Percentiles rank a stretch among this genome's conserved stretches.
phyloP scores from a whole-genome alignment of 2,888 invertebrate genomes.

The Leucoma salicis region DNA sequence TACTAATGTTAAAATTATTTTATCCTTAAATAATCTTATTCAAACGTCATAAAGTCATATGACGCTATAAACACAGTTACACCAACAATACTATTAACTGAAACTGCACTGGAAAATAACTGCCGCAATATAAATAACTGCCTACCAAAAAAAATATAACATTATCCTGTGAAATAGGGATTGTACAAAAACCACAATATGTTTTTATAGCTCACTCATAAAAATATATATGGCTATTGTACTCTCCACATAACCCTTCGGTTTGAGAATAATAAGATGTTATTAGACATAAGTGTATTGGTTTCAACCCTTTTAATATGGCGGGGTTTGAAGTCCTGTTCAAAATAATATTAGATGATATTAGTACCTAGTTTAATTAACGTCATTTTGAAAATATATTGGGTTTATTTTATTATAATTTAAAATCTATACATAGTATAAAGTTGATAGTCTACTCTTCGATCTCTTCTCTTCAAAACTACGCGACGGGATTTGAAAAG shows the following conservation, averaged over 20 bases:
- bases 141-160: conserved; percentile 4
- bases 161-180: conserved; percentile 15
- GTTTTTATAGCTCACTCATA: conserved; percentile 38
- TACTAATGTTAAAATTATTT: no score
- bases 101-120: background rate
- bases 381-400: background rate
- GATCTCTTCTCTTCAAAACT: no score
- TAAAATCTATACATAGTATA: no score
- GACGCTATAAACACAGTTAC: background rate
- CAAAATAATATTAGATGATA: background rate
- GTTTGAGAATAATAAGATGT: conserved; percentile 13
- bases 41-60: background rate
- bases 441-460: no score
- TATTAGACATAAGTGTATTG: conserved; percentile 31
- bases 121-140: background rate
- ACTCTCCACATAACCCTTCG: conserved; percentile 17
- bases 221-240: conserved; percentile 39
- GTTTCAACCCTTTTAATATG: conserved; percentile 25
- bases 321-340: conserved; percentile 5
- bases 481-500: no score
- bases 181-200: conserved; percentile 27
- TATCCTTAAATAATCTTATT: no score
- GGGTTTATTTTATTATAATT: no score
- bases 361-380: background rate
- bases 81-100: background rate